These are phyloP conservation scores for Elegia similella DNA, from an alignment of 2,888 invertebrate genomes.

Conservation along the genomic window DNA sequence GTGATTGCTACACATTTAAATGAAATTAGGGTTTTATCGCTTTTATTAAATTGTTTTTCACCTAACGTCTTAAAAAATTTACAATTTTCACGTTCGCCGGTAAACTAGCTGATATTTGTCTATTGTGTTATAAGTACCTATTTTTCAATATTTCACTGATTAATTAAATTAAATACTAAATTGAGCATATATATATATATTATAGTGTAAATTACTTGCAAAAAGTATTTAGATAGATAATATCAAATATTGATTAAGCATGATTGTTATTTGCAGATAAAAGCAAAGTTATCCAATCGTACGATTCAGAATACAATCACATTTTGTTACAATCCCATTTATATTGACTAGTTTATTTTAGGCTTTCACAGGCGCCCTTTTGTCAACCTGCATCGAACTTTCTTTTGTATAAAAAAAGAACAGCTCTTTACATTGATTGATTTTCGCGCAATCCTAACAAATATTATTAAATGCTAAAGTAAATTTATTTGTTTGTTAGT, in stretches of 20 bases:
- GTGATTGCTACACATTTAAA: too few species aligned
- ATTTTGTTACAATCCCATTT: neutral
- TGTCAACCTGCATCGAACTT: neutral
- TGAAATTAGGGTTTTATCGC: too few species aligned
- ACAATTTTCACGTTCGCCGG: too few species aligned
- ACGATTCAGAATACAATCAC: neutral
- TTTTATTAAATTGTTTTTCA: too few species aligned
- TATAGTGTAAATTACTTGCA: neutral
- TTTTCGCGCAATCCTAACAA: neutral
- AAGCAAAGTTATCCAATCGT: neutral
- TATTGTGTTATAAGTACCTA: too few species aligned
- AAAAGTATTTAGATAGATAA: neutral
- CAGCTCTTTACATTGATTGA: slow-evolving; percentile 1
- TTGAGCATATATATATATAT: too few species aligned
- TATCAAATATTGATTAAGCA: neutral
- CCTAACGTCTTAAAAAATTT: too few species aligned
- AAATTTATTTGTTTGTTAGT: too few species aligned
- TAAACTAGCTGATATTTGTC: too few species aligned
- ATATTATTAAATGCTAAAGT: too few species aligned
- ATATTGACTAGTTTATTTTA: neutral
- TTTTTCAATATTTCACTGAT: too few species aligned
- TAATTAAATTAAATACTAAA: too few species aligned
- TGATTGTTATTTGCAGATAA: neutral
- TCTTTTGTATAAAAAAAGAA: neutral
- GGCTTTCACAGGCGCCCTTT: neutral